Base-by-base conservation (phyloP, 2,888 invertebrate species). In the Helleia helle region DNA sequence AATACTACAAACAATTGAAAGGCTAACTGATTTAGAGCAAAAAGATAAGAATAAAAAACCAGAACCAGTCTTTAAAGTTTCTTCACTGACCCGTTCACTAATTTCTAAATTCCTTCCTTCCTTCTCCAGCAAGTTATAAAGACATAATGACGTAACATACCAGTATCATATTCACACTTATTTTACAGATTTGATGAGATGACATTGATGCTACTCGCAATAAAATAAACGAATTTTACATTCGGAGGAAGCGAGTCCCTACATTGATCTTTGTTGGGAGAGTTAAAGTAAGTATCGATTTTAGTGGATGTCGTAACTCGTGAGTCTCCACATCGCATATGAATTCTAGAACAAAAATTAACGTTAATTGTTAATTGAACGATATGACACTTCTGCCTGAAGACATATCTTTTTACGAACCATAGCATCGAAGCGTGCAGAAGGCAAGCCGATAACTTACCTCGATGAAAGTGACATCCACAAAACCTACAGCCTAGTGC, bases 401-500 rank as follows among this genome's bases (percentile, higher is more conserved):
- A 42, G 52, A 39, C 50, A 53, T 37, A 42, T 43, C n/a, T 53
- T 37, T 42, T 41, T 55, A 9, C 36, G 48, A 22, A 43, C 41
- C n/a, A 47, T 51, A 25, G 36, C 42, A 18, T 9, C 12, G 29
- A 44, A 48, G 40, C 30, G 50, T 8, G 26, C 28, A 24, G 42
- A 48, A 44, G 41, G 47, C 7, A 53, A 50, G 42, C 40, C 24
- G 43, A 49, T 53, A 36, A 44, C 54, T n/a, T 49, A 52, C 38
- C 28, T 52, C 15, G 52, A 53, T 48, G 50, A 52, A 25, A 54
- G 51, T 8, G 51, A 56, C 41, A 31, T 48, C 5, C 53, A 52
- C 37, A 41, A 50, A 50, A 50, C 46, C 18, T 50, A 52, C 36
- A 54, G n/a, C n/a, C n/a, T n/a, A n/a, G n/a, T 51, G 51, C 52